Conservation (phyloP, 2,888 invertebrate species). For the Drymonia ruficornis region DNA sequence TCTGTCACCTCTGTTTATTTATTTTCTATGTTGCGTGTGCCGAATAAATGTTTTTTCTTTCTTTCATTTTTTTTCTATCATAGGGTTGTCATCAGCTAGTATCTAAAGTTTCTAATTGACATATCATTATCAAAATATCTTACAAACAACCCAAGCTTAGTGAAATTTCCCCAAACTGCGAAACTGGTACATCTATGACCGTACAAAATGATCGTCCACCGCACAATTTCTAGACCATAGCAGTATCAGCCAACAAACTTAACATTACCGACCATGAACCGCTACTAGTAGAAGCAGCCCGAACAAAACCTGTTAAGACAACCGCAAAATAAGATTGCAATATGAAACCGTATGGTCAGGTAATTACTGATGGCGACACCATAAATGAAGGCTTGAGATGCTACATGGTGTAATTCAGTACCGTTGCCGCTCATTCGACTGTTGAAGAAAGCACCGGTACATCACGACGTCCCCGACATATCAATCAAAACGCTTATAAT, state of each 20-base stretch:
- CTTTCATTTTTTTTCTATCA: no score
- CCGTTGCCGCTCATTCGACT: constrained; percentile 79
- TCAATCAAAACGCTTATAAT: constrained; percentile 80
- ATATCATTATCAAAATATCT: constrained; percentile 17
- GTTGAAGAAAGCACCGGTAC: constrained; percentile 80
- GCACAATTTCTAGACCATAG: constrained; percentile 70
- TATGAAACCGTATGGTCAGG: constrained; percentile 44
- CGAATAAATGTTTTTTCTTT: no score
- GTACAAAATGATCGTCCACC: constrained; percentile 47
- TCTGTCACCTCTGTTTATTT: no score
- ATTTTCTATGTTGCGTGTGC: no score
- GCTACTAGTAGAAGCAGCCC: neutral
- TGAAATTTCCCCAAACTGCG: constrained; percentile 66
- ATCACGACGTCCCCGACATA: constrained; percentile 73
- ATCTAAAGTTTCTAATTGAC: no score
- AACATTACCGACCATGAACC: constrained; percentile 10
- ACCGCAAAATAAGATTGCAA: constrained; percentile 39
- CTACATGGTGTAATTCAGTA: constrained; percentile 77
- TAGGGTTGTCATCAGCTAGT: no score
- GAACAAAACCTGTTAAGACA: neutral
- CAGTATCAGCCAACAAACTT: constrained; percentile 30
- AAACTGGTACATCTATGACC: constrained; percentile 48
- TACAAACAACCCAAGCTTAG: constrained; percentile 32
- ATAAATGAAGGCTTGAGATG: constrained; percentile 75
- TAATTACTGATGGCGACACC: constrained; percentile 75